These are phyloP conservation scores for Erythrolamprus reginae DNA, from an alignment of 2,113 vertebrate species.

Conservation along the genomic window DNA sequence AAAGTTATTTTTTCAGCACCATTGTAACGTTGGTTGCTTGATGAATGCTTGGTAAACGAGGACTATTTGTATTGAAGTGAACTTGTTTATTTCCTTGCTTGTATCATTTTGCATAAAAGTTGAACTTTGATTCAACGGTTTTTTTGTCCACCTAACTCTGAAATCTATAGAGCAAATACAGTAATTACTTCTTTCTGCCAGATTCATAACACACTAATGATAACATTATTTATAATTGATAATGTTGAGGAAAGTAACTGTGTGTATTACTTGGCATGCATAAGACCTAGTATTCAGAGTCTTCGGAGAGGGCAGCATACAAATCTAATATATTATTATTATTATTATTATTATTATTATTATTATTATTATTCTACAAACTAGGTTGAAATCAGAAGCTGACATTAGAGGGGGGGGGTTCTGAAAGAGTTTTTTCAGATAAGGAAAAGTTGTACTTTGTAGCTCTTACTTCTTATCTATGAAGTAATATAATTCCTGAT, in stretches of 20 bases:
- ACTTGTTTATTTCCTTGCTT: neutral
- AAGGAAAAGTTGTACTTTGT: neutral
- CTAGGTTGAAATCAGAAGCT: neutral
- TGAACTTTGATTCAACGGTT: neutral
- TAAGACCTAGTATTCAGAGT: neutral
- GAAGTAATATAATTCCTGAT: neutral
- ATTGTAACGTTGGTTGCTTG: neutral
- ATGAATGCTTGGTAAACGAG: neutral
- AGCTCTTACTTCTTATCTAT: neutral
- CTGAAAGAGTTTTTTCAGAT: neutral
- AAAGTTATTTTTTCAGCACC: neutral
- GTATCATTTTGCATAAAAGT: neutral
- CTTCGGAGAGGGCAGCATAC: no score
- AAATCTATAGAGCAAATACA: neutral
- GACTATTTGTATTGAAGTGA: neutral
- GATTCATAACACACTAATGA: neutral
- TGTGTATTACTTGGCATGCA: neutral
- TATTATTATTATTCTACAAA: no score
- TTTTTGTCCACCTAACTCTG: neutral
- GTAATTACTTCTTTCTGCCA: neutral
- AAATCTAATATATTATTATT: no score
- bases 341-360: no score
- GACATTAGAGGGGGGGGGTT: neutral
- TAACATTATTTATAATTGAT: neutral
- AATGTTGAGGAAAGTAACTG: neutral